Evolutionary conservation across 2,888 invertebrate genomes (phyloP), one percentile per base, ranked within the genome.

Genomic region (Cryptops parisi): DNA sequence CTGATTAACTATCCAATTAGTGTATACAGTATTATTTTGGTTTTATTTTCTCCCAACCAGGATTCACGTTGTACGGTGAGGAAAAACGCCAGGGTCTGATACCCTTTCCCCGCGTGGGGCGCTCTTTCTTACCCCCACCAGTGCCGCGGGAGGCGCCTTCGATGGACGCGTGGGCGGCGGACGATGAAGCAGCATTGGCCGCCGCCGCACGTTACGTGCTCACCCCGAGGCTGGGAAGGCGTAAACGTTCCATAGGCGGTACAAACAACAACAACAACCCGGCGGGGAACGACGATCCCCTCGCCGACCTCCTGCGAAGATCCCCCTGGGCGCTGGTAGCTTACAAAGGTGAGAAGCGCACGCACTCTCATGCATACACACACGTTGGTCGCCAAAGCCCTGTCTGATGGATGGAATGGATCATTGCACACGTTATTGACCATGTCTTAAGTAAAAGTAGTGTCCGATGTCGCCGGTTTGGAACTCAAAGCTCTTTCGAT

Each of bases 11-110:
- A n/a, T n/a, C n/a, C n/a, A n/a, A n/a, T n/a, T n/a, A n/a, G n/a
- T n/a, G n/a, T n/a, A n/a, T n/a, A n/a, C n/a, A n/a, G n/a, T n/a
- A n/a, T n/a, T n/a, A n/a, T n/a, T n/a, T n/a, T n/a, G n/a, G n/a
- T n/a, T n/a, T n/a, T n/a, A n/a, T n/a, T n/a, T n/a, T n/a, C n/a
- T n/a, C n/a, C n/a, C n/a, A n/a, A n/a, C n/a, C n/a, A 48, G 48
- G 48, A 17, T 48, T 48, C 15, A 21, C 48, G 9, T 19, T 50
- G 27, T 40, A 22, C n/a, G 40, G 24, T 17, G 52, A 52, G 25
- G 54, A 53, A 33, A 55, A 55, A 48, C 47, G 55, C 6, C 55
- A 55, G 40, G 55, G 52, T 26, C 44, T 52, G 9, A 55, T 55
- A 43, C 55, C 55, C 6, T 53, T 55, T 41, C 55, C 55, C 17